Evolutionary conservation across 2,113 vertebrate genomes (phyloP), one percentile per base, ranked within the genome.

Genomic region (Alaudala cheleensis): DNA sequence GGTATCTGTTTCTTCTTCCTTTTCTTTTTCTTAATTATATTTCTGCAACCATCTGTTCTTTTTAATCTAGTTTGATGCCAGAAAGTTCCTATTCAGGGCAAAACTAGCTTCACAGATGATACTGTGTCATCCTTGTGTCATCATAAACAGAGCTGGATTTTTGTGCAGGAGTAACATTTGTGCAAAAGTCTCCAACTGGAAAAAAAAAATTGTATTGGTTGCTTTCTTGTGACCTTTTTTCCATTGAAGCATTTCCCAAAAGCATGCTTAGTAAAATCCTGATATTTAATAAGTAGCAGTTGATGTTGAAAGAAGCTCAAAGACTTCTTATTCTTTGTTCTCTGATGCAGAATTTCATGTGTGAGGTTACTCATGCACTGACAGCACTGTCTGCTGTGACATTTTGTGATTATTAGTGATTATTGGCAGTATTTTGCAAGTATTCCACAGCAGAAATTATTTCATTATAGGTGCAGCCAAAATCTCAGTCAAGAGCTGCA

Each of bases 1-100:
- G 70, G 24, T 88, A 74, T 10, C 50, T 47, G 6, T 26, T 89
- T 61, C 47, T 69, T 61, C 54, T 60, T 66, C 8, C 39, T 60
- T 87, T 47, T 53, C 56, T 18, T 61, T 45, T 73, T 37, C 70
- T 50, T 57, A 24, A 49, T 44, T 71, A 23, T 47, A 17, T 64
- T 94, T 20, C 40, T 93, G 16, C 28, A 93, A 29, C 85, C 67
- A 86, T 91, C 62, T 95, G 66, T 62, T 91, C 79, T 65, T 93
- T 90, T 77, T 61, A 49, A 45, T 72, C 73, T 61, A 87, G 20
- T 79, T 93, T 85, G 74, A 73, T 69, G 40, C 34, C 67, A 82
- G n/a, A 65, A 90, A 72, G 26, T 88, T 94, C 79, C 92, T 73
- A 88, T 28, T 57, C 40, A 19, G 18, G 47, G 42, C 74, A 65